Percentiles rank a stretch among this genome's conserved stretches.
Conservation (phyloP, 2,888 invertebrate genomes). For the Trissolcus japonicus region DNA sequence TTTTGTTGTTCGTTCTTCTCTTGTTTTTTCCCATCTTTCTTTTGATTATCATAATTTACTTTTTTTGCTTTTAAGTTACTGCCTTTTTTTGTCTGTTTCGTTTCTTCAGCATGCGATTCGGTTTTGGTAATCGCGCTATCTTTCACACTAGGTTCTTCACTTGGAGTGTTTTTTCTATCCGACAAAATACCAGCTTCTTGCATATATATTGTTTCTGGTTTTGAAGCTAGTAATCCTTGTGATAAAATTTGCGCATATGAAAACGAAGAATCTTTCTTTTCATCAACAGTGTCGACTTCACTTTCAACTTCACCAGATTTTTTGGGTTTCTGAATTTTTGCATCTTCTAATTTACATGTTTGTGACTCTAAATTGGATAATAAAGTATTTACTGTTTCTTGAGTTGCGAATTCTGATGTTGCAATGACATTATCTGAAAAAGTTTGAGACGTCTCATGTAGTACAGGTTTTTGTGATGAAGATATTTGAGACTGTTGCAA, state of each 20-base stretch:
- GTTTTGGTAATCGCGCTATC: neutral
- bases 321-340: neutral
- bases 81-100: neutral
- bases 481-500: slow-evolving; percentile 50
- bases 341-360: slow-evolving; percentile 13
- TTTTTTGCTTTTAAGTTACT: neutral
- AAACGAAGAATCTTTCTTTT: slow-evolving; percentile 70
- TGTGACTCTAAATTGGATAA: neutral
- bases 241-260: slow-evolving; percentile 86
- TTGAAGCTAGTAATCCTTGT: slow-evolving; percentile 78
- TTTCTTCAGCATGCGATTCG: neutral
- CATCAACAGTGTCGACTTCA: slow-evolving; percentile 29
- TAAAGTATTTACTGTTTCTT: neutral
- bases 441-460: slow-evolving; percentile 22
- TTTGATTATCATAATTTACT: neutral
- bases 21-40: neutral
- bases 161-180: neutral
- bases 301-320: slow-evolving; percentile 14
- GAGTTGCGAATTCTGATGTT: slow-evolving; percentile 10
- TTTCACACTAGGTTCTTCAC: neutral
- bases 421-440: slow-evolving; percentile 24
- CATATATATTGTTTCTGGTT: slow-evolving; percentile 33
- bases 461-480: slow-evolving; percentile 21
- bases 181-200: neutral
- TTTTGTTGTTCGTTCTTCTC: neutral